A percentile compares a stretch with the other conserved stretches of the same genome.
Evolutionary conservation across 2,888 invertebrate genomes (phyloP).

Genomic region (Drosophila mulleri): DNA sequence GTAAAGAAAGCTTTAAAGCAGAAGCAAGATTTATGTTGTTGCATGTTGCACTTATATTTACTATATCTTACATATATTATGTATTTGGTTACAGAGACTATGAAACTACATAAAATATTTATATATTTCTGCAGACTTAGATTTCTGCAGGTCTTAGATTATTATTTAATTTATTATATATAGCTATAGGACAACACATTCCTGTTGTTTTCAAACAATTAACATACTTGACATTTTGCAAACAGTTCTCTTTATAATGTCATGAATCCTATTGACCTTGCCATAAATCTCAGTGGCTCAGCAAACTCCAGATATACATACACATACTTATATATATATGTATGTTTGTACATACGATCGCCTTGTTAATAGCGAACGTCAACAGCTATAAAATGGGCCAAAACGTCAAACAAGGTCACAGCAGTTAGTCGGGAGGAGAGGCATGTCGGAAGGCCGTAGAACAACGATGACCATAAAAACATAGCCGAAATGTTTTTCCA

Average conservation of each 20-base stretch:
- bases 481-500: constrained; percentile 51
- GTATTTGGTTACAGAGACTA: neutral
- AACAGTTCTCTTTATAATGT: neutral
- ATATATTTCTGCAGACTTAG: too few species aligned
- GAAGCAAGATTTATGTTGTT: too few species aligned
- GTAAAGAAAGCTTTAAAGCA: neutral
- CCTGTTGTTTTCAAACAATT: too few species aligned
- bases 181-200: neutral
- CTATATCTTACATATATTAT: neutral
- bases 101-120: too few species aligned
- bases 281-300: constrained; percentile 2
- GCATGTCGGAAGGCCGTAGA: constrained; percentile 11
- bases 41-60: too few species aligned
- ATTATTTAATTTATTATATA: too few species aligned
- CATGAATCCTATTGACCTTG: neutral
- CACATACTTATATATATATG: neutral
- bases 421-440: constrained; percentile 36
- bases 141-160: too few species aligned
- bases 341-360: constrained; percentile 8
- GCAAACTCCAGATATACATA: neutral
- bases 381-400: constrained; percentile 54
- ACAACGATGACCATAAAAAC: constrained; percentile 50
- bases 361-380: constrained; percentile 64
- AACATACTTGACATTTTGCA: neutral
- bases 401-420: constrained; percentile 70